A percentile compares a stretch with the other conserved stretches of the same genome.
phyloP scores from a whole-genome alignment of 23 tunicate species.

The Clavelina lepadiformis region DNA sequence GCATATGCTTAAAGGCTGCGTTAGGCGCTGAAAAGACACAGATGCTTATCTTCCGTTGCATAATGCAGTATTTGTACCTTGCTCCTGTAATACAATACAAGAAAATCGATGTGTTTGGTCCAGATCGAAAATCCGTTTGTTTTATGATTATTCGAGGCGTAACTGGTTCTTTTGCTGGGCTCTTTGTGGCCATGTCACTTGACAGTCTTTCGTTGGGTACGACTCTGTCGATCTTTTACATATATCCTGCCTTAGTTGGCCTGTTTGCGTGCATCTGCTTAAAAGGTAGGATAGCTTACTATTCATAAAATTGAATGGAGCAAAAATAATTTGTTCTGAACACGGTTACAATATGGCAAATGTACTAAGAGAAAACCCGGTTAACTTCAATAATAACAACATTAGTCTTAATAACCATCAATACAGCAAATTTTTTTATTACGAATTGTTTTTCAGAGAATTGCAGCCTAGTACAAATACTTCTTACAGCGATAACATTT shows the following conservation, averaged over 20 bases:
- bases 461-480: background rate
- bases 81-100: background rate
- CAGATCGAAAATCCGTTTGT: background rate
- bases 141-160: background rate
- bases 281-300: no score
- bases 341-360: no score
- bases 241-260: background rate
- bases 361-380: no score
- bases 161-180: background rate
- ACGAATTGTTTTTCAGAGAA: no score
- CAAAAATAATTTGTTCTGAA: no score
- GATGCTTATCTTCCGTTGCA: background rate
- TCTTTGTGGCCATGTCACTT: background rate
- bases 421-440: no score
- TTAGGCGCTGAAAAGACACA: no score
- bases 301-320: no score
- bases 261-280: background rate
- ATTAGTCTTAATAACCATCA: no score
- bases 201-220: background rate
- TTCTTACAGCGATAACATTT: background rate
- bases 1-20: no score
- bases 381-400: no score
- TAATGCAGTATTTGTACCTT: background rate
- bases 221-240: background rate
- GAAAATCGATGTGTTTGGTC: background rate